Evolutionary conservation across 2,797 vertebrate genomes (phyloP).

Genomic region (Pachyuromys duprasi): DNA sequence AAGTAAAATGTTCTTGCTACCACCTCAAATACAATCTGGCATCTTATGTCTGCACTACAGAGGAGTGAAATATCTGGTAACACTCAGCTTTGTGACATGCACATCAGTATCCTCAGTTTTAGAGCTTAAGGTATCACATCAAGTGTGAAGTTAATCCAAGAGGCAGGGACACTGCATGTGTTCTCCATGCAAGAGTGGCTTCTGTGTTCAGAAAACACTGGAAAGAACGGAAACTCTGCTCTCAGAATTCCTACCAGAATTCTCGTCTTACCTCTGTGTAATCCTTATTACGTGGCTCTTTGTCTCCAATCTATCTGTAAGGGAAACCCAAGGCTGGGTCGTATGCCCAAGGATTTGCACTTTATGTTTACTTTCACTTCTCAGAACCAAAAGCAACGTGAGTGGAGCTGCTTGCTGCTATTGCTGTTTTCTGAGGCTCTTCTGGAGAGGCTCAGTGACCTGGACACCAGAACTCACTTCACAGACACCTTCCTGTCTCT

Average conservation of each 20-base stretch:
- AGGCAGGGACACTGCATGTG: background rate
- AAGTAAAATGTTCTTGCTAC: constrained; percentile 56
- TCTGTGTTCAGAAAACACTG: constrained; percentile 30
- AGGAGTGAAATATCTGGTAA: constrained; percentile 45
- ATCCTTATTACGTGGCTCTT: constrained; percentile 27
- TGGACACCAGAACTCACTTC: background rate
- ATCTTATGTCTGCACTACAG: constrained; percentile 34
- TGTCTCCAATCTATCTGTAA: background rate
- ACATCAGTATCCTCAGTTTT: constrained; percentile 47
- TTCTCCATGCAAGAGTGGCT: background rate
- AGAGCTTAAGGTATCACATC: background rate
- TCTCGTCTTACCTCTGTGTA: constrained; percentile 20
- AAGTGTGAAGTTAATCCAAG: constrained; percentile 11
- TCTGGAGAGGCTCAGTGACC: background rate
- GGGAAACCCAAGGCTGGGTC: background rate
- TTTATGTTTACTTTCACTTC: constrained; percentile 43
- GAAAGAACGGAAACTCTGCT: constrained; percentile 8
- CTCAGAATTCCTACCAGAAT: constrained; percentile 32
- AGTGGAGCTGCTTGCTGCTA: background rate
- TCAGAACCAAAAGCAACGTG: constrained; percentile 50
- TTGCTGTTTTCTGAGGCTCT: background rate
- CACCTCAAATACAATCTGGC: constrained; percentile 45
- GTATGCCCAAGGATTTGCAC: background rate
- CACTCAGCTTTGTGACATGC: constrained; percentile 45
- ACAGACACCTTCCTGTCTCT: background rate